A percentile compares a stretch with the other conserved stretches of the same genome.
Conservation (phyloP, 2,113 vertebrate species). For the Muscicapa adusta region DNA sequence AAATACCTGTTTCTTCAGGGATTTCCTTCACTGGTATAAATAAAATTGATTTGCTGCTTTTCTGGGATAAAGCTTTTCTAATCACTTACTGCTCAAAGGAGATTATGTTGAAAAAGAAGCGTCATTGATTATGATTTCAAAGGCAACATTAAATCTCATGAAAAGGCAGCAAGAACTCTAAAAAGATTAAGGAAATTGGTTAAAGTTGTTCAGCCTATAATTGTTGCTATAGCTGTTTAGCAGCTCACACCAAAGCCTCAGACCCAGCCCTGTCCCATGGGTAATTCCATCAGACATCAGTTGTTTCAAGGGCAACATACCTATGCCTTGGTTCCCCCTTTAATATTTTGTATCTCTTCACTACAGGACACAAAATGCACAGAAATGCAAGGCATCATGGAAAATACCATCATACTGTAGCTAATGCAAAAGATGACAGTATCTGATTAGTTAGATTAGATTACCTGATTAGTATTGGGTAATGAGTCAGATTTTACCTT, state of each 20-base stretch:
- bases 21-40: not conserved
- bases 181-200: not conserved
- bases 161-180: not conserved
- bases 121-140: not conserved
- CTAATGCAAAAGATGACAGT: not conserved
- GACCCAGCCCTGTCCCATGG: not conserved
- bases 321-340: not conserved
- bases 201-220: not conserved
- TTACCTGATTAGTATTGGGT: not conserved
- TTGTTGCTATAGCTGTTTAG: not conserved
- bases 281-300: not conserved
- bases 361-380: not conserved
- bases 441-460: too few relatives aligned
- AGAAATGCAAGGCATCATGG: not conserved
- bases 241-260: not conserved
- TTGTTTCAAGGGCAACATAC: not conserved
- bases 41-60: not conserved
- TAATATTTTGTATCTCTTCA: not conserved
- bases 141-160: not conserved
- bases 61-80: not conserved
- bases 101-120: not conserved
- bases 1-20: not conserved
- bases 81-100: not conserved
- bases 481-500: not conserved
- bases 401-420: not conserved